Base-by-base conservation (phyloP, 2,888 invertebrate genomes). In the Melangyna quadrimaculata region DNA sequence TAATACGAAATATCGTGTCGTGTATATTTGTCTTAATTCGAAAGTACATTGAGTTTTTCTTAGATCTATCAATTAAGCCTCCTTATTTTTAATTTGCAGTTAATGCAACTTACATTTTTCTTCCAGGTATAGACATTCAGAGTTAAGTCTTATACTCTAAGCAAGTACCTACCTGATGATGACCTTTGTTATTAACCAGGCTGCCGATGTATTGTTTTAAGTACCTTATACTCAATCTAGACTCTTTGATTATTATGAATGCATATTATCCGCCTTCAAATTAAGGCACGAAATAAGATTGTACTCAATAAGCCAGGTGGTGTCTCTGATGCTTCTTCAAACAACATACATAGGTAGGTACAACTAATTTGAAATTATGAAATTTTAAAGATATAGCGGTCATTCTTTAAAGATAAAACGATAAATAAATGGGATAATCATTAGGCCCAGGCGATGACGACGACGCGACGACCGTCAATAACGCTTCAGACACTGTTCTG, bases 361-460 rank as follows among this genome's bases (percentile, higher is more conserved):
- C 48, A 37, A 22, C 53, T 53, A 70, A 53, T 35, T 55, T 29
- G n/a, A 17, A 40, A 40, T 69, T 37, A 51, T 55, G 37, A 55
- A 55, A 55, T 53, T 24, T 40, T 32, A 67, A 32, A 55, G 29
- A 53, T 27, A 35, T 19, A 51, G 70, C 70, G 70, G 70, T 35
- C 37, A 40, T 17, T 70, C 37, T 8, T 53, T 0, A 55, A 55
- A 70, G 70, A 55, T 40, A 70, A 40, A 55, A 67, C 29, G 45
- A 32, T 51, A 70, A 70, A 70, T 43, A 70, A 67, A 67, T 55
- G 37, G 55, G 27, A 24, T 55, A 27, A 70, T 70, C 53, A 70
- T 37, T 70, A 51, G 70, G 14, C 65, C 65, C 1, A 67, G 67
- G 67, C 51, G 51, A 51, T 10, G 67, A 63, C 27, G 51, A 10